Conservation (phyloP, 2,888 invertebrate species). For the Neoscelio sp. region DNA sequence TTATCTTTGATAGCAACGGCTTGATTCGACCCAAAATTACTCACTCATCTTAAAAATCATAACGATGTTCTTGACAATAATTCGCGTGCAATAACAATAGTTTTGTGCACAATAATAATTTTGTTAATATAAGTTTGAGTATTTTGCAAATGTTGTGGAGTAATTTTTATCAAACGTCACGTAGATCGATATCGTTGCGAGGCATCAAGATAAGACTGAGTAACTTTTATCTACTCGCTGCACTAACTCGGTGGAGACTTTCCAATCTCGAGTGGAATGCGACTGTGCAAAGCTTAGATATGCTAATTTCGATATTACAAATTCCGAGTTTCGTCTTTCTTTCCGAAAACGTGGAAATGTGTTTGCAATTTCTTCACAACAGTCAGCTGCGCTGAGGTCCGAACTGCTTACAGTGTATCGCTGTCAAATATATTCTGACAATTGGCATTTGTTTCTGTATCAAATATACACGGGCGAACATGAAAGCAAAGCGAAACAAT, state of each 20-base stretch:
- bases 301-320: conserved; percentile 15
- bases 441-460: conserved; percentile 21
- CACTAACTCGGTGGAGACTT: background rate
- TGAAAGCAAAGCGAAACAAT: conserved; percentile 17
- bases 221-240: conserved; percentile 6
- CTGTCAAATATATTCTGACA: conserved; percentile 19
- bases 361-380: conserved; percentile 9
- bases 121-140: background rate
- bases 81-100: too few species aligned
- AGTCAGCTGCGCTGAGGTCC: conserved; percentile 3
- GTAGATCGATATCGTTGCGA: conserved; percentile 14
- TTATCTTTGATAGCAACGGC: too few species aligned
- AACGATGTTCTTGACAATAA: background rate
- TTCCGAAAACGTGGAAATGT: background rate
- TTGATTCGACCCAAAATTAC: background rate
- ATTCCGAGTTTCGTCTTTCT: background rate
- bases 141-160: background rate
- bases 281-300: conserved; percentile 13
- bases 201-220: conserved; percentile 3
- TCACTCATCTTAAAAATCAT: background rate
- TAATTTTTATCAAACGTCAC: background rate
- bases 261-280: background rate
- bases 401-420: background rate
- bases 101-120: background rate
- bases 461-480: conserved; percentile 18